Evolutionary conservation across 2,797 vertebrate genomes (phyloP).

Genomic region (Cirrhinus molitorella): DNA sequence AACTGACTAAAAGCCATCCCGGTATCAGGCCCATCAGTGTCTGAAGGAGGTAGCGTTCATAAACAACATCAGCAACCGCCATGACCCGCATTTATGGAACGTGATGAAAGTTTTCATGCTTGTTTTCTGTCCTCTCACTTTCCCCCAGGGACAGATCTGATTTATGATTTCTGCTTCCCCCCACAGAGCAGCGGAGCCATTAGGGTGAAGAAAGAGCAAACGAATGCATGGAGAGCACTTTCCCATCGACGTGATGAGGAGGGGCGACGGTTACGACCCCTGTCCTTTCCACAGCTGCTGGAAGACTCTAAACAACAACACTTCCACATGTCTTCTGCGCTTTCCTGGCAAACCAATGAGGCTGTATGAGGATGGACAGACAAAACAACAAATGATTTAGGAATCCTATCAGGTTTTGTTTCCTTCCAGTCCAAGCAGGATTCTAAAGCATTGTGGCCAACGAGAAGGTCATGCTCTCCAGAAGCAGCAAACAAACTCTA

Average conservation of each 20-base stretch:
- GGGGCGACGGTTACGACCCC: slow-evolving; percentile 4
- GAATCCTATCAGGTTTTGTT: not conserved
- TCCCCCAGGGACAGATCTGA: slow-evolving; percentile 47
- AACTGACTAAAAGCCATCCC: not conserved
- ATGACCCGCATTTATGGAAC: slow-evolving; percentile 73
- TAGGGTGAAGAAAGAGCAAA: slow-evolving; percentile 47
- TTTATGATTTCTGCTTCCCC: slow-evolving; percentile 52
- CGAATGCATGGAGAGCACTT: slow-evolving; percentile 45
- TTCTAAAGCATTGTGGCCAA: slow-evolving; percentile 14
- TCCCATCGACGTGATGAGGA: slow-evolving; percentile 51
- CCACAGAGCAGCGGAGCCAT: slow-evolving; percentile 49
- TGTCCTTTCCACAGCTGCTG: slow-evolving; percentile 37
- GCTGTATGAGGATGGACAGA: slow-evolving; percentile 15
- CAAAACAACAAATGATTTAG: not conserved
- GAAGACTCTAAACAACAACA: slow-evolving; percentile 55
- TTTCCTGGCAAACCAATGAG: slow-evolving; percentile 23
- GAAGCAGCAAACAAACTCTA: slow-evolving; percentile 40
- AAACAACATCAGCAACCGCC: slow-evolving; percentile 70
- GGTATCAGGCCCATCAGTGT: slow-evolving; percentile 3
- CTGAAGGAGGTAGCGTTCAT: slow-evolving; percentile 44
- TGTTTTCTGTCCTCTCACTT: slow-evolving; percentile 56
- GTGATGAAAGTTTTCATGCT: slow-evolving; percentile 69
- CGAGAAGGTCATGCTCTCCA: slow-evolving; percentile 54
- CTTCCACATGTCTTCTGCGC: slow-evolving; percentile 47
- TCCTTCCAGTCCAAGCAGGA: not conserved